A percentile compares a stretch with the other conserved stretches of the same genome.
Conservation (phyloP, 1,140 invertebrate species). For the Heterodera carotae region DNA sequence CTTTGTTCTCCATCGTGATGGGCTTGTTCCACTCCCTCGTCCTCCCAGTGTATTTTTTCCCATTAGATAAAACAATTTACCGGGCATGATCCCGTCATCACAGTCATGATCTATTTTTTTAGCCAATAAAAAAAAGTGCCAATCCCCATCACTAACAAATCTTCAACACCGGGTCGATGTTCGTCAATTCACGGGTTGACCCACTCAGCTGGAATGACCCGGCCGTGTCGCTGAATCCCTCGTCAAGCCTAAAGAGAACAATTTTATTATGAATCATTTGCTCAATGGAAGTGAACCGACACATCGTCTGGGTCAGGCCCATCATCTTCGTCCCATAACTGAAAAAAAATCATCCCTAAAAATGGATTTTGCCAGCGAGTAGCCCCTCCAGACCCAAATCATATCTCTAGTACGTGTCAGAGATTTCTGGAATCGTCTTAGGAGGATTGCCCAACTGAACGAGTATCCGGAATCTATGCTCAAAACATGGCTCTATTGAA, state of each 20-base stretch:
- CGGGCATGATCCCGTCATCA: slow-evolving; percentile 59
- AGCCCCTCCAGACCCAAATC: too few relatives aligned
- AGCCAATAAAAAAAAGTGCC: neutral
- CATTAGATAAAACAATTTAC: neutral
- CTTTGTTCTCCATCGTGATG: neutral
- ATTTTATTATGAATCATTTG: neutral
- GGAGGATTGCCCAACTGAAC: too few relatives aligned
- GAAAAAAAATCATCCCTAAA: neutral
- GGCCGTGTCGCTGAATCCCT: slow-evolving; percentile 49
- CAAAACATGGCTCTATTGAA: too few relatives aligned
- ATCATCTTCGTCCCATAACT: slow-evolving; percentile 44
- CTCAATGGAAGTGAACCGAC: neutral
- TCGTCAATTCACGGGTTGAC: slow-evolving; percentile 52
- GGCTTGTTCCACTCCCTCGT: too few relatives aligned
- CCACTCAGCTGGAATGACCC: slow-evolving; percentile 43
- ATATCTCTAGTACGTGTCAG: too few relatives aligned
- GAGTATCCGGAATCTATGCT: too few relatives aligned
- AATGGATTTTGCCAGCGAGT: neutral
- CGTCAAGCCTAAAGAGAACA: slow-evolving; percentile 35
- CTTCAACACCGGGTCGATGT: slow-evolving; percentile 53
- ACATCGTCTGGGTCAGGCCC: slow-evolving; percentile 52
- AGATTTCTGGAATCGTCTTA: too few relatives aligned
- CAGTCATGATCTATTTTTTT: slow-evolving; percentile 54
- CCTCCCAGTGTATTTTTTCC: too few relatives aligned
- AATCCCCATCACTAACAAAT: slow-evolving; percentile 29